A percentile compares a stretch with the other conserved stretches of the same genome.
Conservation (phyloP, 1,140 invertebrate species). For the Tetraneura akinire region DNA sequence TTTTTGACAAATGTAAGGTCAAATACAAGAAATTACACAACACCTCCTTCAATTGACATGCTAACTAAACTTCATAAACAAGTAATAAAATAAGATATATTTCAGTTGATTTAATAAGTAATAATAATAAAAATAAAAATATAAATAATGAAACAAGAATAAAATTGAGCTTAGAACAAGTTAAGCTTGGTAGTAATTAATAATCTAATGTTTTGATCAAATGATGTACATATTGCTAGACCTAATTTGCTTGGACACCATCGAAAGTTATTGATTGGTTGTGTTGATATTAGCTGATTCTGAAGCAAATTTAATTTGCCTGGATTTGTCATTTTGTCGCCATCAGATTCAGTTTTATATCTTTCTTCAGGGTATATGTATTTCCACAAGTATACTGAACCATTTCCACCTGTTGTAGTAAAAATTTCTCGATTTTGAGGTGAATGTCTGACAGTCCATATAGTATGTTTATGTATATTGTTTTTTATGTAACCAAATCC, state of each 20-base stretch:
- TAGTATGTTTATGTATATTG: constrained; percentile 76
- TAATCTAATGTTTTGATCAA: constrained; percentile 89
- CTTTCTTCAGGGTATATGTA: constrained; percentile 80
- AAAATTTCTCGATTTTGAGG: constrained; percentile 96
- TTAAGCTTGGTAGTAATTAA: constrained; percentile 90
- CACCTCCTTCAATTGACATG: constrained; percentile 33
- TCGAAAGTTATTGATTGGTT: constrained; percentile 86
- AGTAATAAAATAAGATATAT: constrained; percentile 19
- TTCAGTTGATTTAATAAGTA: not conserved
- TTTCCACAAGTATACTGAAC: constrained; percentile 88
- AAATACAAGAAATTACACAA: constrained; percentile 26
- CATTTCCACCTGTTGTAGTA: constrained; percentile 84
- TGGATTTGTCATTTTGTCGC: constrained; percentile 70
- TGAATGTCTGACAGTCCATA: constrained; percentile 84
- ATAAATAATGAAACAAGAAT: not conserved
- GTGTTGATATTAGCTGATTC: constrained; percentile 77
- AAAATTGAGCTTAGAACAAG: constrained; percentile 7
- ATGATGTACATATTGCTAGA: constrained; percentile 82
- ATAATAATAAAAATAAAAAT: not conserved
- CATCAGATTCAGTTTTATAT: constrained; percentile 69
- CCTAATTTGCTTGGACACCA: constrained; percentile 91
- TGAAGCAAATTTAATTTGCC: constrained; percentile 78
- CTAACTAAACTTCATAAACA: constrained; percentile 47
- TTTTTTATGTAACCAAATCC: constrained; percentile 55
- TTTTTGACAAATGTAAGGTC: constrained; percentile 29